Evolutionary conservation across 2,888 invertebrate species (phyloP).

Genomic region (Argynnis bischoffii): DNA sequence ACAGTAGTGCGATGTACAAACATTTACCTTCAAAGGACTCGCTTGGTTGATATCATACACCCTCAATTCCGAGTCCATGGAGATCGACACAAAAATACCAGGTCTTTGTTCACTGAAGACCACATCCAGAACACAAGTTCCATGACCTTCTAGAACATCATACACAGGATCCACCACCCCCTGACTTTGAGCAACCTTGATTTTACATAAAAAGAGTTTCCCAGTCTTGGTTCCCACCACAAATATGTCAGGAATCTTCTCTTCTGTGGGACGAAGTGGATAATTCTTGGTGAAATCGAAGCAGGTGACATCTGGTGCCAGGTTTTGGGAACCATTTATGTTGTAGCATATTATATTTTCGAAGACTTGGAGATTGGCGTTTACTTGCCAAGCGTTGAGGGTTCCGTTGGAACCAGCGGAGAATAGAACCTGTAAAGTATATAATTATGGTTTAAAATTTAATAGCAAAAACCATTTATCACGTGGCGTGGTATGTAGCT

Average conservation of each 20-base stretch:
- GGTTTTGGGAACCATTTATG: constrained; percentile 57
- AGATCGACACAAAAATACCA: constrained; percentile 61
- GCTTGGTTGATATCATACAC: constrained; percentile 62
- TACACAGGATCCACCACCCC: constrained; percentile 60
- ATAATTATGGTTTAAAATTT: constrained; percentile 29
- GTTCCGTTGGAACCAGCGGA: constrained; percentile 50
- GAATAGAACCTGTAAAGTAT: constrained; percentile 42
- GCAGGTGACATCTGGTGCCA: constrained; percentile 59
- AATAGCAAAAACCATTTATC: not conserved
- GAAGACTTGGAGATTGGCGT: constrained; percentile 56
- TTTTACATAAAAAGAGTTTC: constrained; percentile 57
- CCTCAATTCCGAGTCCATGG: constrained; percentile 67
- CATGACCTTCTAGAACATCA: constrained; percentile 58
- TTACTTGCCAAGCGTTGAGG: constrained; percentile 68
- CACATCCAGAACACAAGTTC: constrained; percentile 60
- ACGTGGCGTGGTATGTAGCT: not conserved
- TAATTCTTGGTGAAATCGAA: constrained; percentile 66
- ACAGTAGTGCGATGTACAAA: not conserved
- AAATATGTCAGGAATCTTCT: constrained; percentile 59
- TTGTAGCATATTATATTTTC: constrained; percentile 58
- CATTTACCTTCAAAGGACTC: constrained; percentile 61
- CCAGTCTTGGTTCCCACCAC: constrained; percentile 66
- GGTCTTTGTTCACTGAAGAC: constrained; percentile 61
- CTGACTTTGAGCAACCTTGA: constrained; percentile 44
- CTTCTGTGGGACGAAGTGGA: constrained; percentile 56